Conservation (phyloP, 2,113 vertebrate species). For the Pygoscelis antarcticus region DNA sequence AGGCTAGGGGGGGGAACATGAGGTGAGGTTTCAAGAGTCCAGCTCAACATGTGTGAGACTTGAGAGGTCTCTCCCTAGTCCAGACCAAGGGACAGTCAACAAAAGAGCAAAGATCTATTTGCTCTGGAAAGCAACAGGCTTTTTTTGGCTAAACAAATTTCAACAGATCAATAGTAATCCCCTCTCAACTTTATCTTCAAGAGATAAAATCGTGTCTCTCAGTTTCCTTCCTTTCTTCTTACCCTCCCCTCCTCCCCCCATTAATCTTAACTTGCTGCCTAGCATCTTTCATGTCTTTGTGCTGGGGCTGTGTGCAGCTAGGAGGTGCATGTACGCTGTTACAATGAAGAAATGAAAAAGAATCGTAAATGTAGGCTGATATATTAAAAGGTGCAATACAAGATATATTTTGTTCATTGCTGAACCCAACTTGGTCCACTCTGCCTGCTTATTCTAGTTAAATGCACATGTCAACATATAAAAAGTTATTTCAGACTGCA, state of each 20-base stretch:
- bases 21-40: not conserved
- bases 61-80: not conserved
- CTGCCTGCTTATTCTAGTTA: slow-evolving; percentile 47
- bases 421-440: slow-evolving; percentile 10
- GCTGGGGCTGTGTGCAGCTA: not conserved
- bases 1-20: fast-evolving
- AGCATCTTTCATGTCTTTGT: not conserved
- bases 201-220: not conserved
- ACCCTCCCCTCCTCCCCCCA: not conserved
- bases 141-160: not conserved
- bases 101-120: not conserved
- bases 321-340: fast-evolving
- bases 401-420: slow-evolving; percentile 28
- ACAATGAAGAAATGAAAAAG: not conserved
- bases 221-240: not conserved
- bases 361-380: not conserved
- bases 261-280: not conserved
- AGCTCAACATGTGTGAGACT: not conserved
- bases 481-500: slow-evolving; percentile 68
- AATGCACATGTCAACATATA: slow-evolving; percentile 61
- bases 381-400: not conserved
- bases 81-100: not conserved
- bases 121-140: not conserved
- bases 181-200: not conserved
- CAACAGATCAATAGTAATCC: not conserved